These are phyloP conservation scores for Heteromyza rotundicornis DNA, from an alignment of 2,888 invertebrate genomes.

Conservation along the genomic window DNA sequence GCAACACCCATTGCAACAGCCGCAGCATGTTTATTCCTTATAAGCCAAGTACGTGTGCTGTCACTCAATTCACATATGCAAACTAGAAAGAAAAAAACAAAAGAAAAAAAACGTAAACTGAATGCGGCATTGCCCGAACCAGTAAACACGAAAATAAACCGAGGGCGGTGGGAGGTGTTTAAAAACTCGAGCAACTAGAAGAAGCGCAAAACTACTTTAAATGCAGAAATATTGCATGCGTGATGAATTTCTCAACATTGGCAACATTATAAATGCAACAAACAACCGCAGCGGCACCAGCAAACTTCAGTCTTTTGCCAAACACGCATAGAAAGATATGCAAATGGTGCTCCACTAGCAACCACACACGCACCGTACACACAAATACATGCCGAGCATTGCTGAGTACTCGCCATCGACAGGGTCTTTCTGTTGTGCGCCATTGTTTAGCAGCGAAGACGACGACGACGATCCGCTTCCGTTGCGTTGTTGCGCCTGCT, in stretches of 20 bases:
- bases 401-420: no score
- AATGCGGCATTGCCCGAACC: neutral
- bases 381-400: no score
- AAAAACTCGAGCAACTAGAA: no score
- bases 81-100: neutral
- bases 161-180: neutral
- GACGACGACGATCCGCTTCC: neutral
- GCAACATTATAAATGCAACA: conserved; percentile 26
- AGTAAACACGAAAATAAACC: neutral
- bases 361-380: neutral
- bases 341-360: neutral
- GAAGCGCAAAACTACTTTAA: neutral
- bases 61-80: no score
- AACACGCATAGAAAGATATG: no score
- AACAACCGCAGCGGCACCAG: conserved; percentile 12
- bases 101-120: neutral
- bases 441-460: neutral
- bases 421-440: neutral
- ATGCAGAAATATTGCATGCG: conserved; percentile 10
- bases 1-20: no score
- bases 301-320: no score
- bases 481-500: neutral
- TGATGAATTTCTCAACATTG: conserved; percentile 19
- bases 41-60: no score
- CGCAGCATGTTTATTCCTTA: no score